Conservation (phyloP, 2,888 invertebrate species). For the Allolobophora icterica region DNA sequence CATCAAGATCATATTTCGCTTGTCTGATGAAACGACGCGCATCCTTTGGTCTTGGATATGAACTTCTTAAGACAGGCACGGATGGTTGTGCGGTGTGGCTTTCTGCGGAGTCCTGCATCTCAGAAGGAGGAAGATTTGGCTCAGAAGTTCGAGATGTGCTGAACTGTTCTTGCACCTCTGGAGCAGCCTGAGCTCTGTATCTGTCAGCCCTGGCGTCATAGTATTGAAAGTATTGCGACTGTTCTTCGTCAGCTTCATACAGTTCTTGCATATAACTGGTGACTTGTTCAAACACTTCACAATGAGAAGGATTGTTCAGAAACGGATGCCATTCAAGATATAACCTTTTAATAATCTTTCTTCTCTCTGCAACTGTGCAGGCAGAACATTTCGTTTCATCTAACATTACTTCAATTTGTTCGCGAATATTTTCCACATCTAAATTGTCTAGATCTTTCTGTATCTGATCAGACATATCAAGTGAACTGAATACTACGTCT, state of each 20-base stretch:
- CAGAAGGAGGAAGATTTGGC: no score
- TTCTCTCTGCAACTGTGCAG: neutral
- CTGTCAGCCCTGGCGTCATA: neutral
- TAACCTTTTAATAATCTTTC: neutral
- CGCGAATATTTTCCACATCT: neutral
- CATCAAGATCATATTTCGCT: constrained; percentile 48
- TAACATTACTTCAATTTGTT: neutral
- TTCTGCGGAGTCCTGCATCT: no score
- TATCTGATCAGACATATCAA: neutral
- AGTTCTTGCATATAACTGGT: neutral
- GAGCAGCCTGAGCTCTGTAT: neutral
- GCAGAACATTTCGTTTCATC: neutral
- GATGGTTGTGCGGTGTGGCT: no score
- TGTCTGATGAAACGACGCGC: constrained; percentile 52
- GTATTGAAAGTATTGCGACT: neutral
- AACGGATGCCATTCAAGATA: neutral
- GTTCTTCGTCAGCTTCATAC: neutral
- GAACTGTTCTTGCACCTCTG: no score
- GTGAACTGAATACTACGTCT: neutral
- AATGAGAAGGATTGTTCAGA: neutral
- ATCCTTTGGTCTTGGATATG: constrained; percentile 49
- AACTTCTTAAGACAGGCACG: no score
- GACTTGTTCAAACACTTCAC: neutral
- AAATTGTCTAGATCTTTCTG: neutral
- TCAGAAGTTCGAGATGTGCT: no score